phyloP scores from a whole-genome alignment of 2,888 invertebrate species.

The Drosophila aldrichi region DNA sequence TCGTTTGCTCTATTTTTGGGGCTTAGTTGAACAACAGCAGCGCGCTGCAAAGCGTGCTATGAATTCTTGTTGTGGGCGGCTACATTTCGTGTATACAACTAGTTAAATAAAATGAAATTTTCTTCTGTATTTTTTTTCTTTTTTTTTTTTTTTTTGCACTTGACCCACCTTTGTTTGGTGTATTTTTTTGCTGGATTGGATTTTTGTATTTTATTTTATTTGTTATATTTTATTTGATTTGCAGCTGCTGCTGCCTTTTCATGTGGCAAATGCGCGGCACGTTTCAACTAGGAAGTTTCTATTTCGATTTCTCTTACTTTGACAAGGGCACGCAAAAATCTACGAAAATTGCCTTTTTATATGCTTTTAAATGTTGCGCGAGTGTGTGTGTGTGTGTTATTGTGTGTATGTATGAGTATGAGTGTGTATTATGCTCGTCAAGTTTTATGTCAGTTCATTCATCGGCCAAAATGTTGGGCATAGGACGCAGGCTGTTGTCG shows the following conservation, averaged over 20 bases:
- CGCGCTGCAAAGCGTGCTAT: slow-evolving; percentile 70
- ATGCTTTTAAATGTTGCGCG: slow-evolving; percentile 66
- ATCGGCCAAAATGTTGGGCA: slow-evolving; percentile 67
- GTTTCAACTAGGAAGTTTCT: slow-evolving; percentile 56
- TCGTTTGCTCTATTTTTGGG: slow-evolving; percentile 65
- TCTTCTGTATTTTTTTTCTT: slow-evolving; percentile 60
- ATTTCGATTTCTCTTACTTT: slow-evolving; percentile 50
- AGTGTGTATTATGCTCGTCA: slow-evolving; percentile 46
- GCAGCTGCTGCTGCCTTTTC: slow-evolving; percentile 39
- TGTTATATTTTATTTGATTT: slow-evolving; percentile 27
- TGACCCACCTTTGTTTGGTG: slow-evolving; percentile 82
- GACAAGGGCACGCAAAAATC: slow-evolving; percentile 63
- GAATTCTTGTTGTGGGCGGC: slow-evolving; percentile 41
- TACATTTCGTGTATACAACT: slow-evolving; percentile 71
- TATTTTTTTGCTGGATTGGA: slow-evolving; percentile 11
- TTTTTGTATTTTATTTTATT: background rate
- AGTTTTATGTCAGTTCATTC: slow-evolving; percentile 81
- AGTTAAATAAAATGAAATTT: slow-evolving; percentile 59
- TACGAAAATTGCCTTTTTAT: slow-evolving; percentile 73
- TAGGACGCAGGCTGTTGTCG: slow-evolving; percentile 59
- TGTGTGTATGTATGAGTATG: slow-evolving; percentile 28
- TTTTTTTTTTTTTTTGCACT: slow-evolving; percentile 80
- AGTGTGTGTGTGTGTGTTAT: slow-evolving; percentile 34
- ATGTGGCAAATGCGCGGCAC: slow-evolving; percentile 70
- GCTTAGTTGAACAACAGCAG: slow-evolving; percentile 29